A percentile compares a stretch with the other conserved stretches of the same genome.
Conservation (phyloP, 2,888 invertebrate species). For the Quadroppia sp. region DNA sequence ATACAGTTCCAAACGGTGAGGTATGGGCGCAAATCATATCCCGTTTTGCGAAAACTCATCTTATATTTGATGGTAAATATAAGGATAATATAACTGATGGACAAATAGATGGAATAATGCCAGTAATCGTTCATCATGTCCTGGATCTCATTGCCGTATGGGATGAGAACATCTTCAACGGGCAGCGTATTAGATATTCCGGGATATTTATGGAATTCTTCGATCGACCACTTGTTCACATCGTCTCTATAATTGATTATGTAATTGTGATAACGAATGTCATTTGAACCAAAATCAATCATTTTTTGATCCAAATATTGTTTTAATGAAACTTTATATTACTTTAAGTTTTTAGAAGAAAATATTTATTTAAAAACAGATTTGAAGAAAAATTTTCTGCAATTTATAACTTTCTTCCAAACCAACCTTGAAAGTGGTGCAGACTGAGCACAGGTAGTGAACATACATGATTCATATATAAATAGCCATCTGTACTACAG, state of each 20-base stretch:
- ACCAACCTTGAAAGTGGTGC: too few relatives aligned
- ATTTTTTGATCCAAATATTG: background rate
- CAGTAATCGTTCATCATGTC: background rate
- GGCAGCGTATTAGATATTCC: slow-evolving; percentile 8
- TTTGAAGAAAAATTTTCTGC: too few relatives aligned
- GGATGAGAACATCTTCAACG: slow-evolving; percentile 16
- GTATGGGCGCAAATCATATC: slow-evolving; percentile 76
- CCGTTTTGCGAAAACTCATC: slow-evolving; percentile 83
- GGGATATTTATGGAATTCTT: slow-evolving; percentile 32
- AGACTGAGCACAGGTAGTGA: too few relatives aligned
- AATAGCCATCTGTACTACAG: too few relatives aligned
- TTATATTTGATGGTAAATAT: slow-evolving; percentile 89
- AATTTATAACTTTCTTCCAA: too few relatives aligned
- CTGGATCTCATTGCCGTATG: slow-evolving; percentile 25
- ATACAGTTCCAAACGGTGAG: slow-evolving; percentile 87
- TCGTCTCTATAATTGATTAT: background rate
- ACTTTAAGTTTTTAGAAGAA: too few relatives aligned
- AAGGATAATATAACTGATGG: slow-evolving; percentile 70
- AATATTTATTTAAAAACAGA: too few relatives aligned
- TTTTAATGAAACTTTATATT: background rate
- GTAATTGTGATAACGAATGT: slow-evolving; percentile 13
- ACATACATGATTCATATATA: too few relatives aligned
- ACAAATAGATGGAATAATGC: slow-evolving; percentile 32
- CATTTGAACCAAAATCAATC: background rate
- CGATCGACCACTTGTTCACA: slow-evolving; percentile 11